These are phyloP conservation scores for Tamandua tetradactyla DNA, from an alignment of 2,797 vertebrate species.

Conservation along the genomic window DNA sequence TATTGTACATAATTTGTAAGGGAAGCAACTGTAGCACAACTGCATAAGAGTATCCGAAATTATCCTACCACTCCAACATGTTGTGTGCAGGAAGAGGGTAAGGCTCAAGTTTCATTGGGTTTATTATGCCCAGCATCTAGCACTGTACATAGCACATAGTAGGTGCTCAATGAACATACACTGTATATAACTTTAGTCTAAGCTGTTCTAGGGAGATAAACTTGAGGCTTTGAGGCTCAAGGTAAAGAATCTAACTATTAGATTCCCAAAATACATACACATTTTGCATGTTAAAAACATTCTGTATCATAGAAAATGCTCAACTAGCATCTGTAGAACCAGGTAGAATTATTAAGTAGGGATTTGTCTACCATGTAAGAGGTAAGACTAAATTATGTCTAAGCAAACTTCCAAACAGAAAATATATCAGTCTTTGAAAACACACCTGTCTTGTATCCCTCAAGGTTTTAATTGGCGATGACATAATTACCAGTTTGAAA, in stretches of 20 bases:
- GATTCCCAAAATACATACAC: background rate
- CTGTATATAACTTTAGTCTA: background rate
- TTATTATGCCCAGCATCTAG: background rate
- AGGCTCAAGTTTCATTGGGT: background rate
- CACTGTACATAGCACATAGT: background rate
- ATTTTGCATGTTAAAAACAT: background rate
- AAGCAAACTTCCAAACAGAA: background rate
- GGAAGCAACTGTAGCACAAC: background rate
- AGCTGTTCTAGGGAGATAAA: background rate
- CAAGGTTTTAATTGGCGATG: background rate
- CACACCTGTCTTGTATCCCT: background rate
- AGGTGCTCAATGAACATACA: background rate
- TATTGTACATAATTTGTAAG: background rate
- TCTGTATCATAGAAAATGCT: background rate
- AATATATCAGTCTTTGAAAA: background rate
- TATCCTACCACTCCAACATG: background rate
- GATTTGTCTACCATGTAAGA: background rate
- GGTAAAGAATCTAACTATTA: background rate
- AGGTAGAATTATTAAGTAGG: background rate
- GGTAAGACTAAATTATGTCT: background rate
- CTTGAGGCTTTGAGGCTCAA: background rate
- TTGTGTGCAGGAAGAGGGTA: background rate
- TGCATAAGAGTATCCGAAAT: background rate
- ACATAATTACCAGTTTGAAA: background rate
- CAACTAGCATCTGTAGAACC: background rate